phyloP scores from a whole-genome alignment of 2,888 invertebrate species.

The Octonoba sinensis region DNA sequence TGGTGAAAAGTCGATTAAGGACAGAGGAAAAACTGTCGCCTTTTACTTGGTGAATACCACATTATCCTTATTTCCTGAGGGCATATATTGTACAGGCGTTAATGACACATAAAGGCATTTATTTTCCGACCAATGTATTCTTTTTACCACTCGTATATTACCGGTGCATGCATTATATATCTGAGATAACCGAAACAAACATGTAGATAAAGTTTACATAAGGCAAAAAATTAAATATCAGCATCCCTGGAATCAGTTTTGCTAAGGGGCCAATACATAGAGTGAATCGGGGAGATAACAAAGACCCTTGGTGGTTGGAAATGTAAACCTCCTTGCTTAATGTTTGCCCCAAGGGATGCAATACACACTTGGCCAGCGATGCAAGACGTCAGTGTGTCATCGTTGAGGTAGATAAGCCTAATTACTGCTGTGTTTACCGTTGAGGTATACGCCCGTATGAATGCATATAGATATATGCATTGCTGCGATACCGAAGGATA shows the following conservation, averaged over 20 bases:
- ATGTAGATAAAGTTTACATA: constrained; percentile 47
- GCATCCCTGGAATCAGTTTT: constrained; percentile 43
- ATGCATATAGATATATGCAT: constrained; percentile 47
- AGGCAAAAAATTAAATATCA: constrained; percentile 35
- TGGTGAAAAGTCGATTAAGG: constrained; percentile 32
- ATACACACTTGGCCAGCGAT: constrained; percentile 41
- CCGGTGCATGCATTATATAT: constrained; percentile 21
- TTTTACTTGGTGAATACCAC: constrained; percentile 12
- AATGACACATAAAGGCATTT: constrained; percentile 61
- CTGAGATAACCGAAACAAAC: constrained; percentile 58
- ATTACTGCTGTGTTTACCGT: constrained; percentile 55
- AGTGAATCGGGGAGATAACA: constrained; percentile 49
- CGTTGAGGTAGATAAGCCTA: constrained; percentile 55
- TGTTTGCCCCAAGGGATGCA: constrained; percentile 43
- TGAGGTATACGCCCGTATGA: constrained; percentile 24
- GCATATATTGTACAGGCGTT: constrained; percentile 45
- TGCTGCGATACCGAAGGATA: constrained; percentile 33
- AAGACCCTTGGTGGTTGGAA: constrained; percentile 25
- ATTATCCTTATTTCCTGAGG: constrained; percentile 54
- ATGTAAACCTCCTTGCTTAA: constrained; percentile 55
- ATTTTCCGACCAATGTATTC: constrained; percentile 38
- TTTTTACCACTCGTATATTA: constrained; percentile 35
- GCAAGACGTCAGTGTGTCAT: constrained; percentile 43
- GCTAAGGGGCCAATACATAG: constrained; percentile 38
- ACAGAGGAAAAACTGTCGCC: constrained; percentile 23